Evolutionary conservation across 1,140 invertebrate species (phyloP), one percentile per base, ranked within the genome.

Genomic region (Tetragnatha versicolor): DNA sequence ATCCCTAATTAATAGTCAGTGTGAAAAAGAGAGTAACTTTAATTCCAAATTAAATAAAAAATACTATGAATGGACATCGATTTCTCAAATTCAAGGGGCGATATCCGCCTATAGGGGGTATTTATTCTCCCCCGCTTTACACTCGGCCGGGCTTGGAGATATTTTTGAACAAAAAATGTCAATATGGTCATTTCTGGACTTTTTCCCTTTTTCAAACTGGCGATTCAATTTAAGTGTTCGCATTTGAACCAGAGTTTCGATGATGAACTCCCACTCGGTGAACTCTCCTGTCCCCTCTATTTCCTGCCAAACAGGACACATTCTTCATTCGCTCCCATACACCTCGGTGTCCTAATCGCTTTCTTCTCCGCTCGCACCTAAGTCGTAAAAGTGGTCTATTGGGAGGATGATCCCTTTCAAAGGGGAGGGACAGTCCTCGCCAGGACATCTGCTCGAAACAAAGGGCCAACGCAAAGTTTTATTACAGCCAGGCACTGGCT

Each of bases 381-480:
- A 61, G 55, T 73, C 70, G 53, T 73, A 73, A 73, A 73, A 73
- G 10, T 47, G 39, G 12, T 37, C 35, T n/a, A 42, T 14, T 2
- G 17, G 55, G 25, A 42, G 53, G 31, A 37, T 14, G 33, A 37
- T 35, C 63, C 25, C 10, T 25, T 45, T 9, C 7, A 10, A 20
- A 25, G 22, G 51, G 69, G 27, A 29, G 20, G 33, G 70, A 61
- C 37, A 27, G 37, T 4, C 39, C 70, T 73, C 70, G 33, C 22
- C 37, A 61, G 42, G 70, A 73, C 70, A 73, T 73, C 70, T 73
- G 70, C 70, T 10, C 55, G 55, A 73, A 61, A 73, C 53, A 61
- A 60, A 60, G 12, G 4, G 14, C 12, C 14, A 29, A 20, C 55
- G 1, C 45, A 61, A 73, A 58, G 70, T 73, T n/a, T n/a, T n/a